Percentiles rank a stretch among this genome's conserved stretches.
Evolutionary conservation across 2,113 vertebrate species (phyloP).

Genomic region (Panurus biarmicus): DNA sequence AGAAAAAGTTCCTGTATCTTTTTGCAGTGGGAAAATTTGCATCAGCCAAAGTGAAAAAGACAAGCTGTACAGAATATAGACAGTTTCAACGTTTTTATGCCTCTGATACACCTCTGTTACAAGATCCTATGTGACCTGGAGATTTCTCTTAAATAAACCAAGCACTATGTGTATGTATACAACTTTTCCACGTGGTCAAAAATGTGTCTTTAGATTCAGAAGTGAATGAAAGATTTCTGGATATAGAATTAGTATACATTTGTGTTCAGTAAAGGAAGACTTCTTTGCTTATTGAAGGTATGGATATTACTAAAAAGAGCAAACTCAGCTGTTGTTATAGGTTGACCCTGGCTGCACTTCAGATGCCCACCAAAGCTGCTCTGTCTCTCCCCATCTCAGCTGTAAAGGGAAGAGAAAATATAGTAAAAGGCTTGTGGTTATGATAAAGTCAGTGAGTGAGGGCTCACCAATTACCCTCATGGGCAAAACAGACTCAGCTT

Average conservation of each 20-base stretch:
- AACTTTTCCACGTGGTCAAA: neutral
- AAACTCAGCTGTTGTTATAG: neutral
- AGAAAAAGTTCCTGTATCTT: neutral
- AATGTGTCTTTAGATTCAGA: neutral
- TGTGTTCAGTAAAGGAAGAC: neutral
- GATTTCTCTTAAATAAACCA: neutral
- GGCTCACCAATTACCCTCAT: neutral
- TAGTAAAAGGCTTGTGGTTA: rapidly evolving
- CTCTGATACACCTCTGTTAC: neutral
- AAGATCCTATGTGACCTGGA: neutral
- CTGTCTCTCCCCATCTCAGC: neutral
- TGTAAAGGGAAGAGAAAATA: neutral
- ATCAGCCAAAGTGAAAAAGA: neutral
- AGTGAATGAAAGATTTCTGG: neutral
- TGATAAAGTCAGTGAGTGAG: neutral
- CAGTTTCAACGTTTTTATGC: neutral
- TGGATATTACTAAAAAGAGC: neutral
- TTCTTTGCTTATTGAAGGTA: neutral
- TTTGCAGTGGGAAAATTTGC: neutral
- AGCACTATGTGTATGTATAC: neutral
- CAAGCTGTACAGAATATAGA: neutral
- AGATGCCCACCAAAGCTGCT: neutral
- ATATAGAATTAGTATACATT: neutral
- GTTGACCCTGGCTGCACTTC: neutral
- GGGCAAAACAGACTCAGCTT: neutral